These are phyloP conservation scores for Sminthurinus signatus DNA, from an alignment of 1,140 invertebrate genomes.

Conservation along the genomic window DNA sequence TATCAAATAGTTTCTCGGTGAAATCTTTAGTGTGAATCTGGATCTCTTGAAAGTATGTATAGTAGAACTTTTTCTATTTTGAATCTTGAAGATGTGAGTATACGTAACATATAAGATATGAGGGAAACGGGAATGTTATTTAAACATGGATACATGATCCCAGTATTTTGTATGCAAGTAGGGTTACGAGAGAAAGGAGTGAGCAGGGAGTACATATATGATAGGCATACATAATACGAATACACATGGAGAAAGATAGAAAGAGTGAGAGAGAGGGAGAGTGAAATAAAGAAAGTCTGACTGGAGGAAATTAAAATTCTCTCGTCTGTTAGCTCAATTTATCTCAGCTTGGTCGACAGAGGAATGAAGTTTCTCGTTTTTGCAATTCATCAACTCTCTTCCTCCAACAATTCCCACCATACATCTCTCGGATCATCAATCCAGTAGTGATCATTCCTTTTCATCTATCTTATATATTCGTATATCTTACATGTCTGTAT, in stretches of 20 bases:
- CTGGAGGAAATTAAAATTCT: slow-evolving; percentile 43
- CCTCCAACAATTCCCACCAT: slow-evolving; percentile 39
- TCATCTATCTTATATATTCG: not conserved
- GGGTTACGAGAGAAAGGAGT: too few species aligned
- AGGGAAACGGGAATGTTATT: too few species aligned
- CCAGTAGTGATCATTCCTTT: slow-evolving; percentile 31
- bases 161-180: too few species aligned
- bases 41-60: too few species aligned
- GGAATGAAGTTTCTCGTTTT: slow-evolving; percentile 41
- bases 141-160: too few species aligned
- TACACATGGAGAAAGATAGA: slow-evolving; percentile 4
- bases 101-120: too few species aligned
- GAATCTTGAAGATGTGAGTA: too few species aligned
- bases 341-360: slow-evolving; percentile 38
- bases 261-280: not conserved
- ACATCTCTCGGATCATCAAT: slow-evolving; percentile 42
- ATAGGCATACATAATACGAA: too few species aligned
- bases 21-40: too few species aligned
- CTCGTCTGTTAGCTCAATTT: slow-evolving; percentile 37
- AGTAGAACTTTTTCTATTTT: too few species aligned
- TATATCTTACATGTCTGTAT: not conserved
- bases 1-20: too few species aligned
- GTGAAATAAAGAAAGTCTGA: slow-evolving; percentile 11
- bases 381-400: slow-evolving; percentile 42
- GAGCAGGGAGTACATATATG: too few species aligned